phyloP scores from a whole-genome alignment of 2,113 vertebrate genomes.

The Budorcas taxicolor region DNA sequence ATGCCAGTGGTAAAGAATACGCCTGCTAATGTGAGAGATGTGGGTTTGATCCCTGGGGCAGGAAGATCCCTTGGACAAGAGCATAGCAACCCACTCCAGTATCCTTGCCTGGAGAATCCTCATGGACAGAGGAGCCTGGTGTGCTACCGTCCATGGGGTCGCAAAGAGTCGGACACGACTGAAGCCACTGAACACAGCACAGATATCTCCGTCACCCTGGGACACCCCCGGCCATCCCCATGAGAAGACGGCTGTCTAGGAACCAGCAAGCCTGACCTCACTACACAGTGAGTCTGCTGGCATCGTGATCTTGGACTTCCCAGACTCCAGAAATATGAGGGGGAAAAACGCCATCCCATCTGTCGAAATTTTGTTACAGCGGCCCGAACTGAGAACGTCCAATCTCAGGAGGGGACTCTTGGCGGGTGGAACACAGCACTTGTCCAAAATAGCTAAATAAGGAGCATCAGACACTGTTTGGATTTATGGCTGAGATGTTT shows the following conservation, averaged over 20 bases:
- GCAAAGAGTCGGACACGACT: accelerated
- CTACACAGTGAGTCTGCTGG: background rate
- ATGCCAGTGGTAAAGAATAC: accelerated
- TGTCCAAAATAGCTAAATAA: background rate
- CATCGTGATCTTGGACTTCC: accelerated
- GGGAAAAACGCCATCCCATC: background rate
- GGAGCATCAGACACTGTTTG: background rate
- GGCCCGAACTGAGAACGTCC: background rate
- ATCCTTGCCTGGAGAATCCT: background rate
- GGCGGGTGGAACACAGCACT: too few species aligned
- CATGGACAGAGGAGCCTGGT: background rate
- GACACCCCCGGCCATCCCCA: accelerated
- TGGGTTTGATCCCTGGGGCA: background rate
- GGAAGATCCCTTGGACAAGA: background rate
- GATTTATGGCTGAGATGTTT: too few species aligned
- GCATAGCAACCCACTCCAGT: background rate
- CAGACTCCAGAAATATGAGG: background rate
- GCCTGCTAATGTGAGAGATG: background rate
- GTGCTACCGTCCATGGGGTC: accelerated
- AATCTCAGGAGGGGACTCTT: background rate
- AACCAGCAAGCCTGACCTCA: background rate
- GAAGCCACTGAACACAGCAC: accelerated
- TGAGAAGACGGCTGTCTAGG: accelerated
- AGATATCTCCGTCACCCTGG: background rate
- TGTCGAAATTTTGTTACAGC: background rate